Percentiles rank a stretch among this genome's conserved stretches.
phyloP scores from a whole-genome alignment of 2,888 invertebrate genomes.

The Nomada lathburiana region DNA sequence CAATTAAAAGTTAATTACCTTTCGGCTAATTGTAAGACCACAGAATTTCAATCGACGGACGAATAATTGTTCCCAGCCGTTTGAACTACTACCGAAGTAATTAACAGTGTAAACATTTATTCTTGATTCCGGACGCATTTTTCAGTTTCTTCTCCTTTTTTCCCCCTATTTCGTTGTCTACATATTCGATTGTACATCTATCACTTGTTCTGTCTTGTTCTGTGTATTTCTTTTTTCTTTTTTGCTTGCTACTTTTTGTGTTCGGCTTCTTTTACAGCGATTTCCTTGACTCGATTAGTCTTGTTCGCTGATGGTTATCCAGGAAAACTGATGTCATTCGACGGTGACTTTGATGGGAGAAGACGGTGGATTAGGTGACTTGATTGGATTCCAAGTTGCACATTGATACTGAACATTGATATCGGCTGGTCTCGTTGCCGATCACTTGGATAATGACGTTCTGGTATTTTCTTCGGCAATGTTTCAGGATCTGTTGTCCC shows the following conservation, averaged over 20 bases:
- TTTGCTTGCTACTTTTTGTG: too few species aligned
- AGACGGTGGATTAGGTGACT: not conserved
- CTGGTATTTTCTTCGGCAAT: not conserved
- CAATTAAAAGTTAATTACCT: slow-evolving; percentile 82
- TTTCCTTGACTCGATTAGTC: not conserved
- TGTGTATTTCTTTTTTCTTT: not conserved
- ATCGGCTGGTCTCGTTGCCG: not conserved
- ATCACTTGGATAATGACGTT: not conserved
- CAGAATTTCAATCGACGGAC: slow-evolving; percentile 80
- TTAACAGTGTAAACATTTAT: slow-evolving; percentile 73
- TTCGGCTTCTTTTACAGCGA: too few species aligned
- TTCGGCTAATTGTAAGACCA: slow-evolving; percentile 74
- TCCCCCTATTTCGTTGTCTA: not conserved
- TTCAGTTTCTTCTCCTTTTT: not conserved
- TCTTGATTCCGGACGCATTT: slow-evolving; percentile 47
- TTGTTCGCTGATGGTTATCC: not conserved
- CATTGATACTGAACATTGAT: too few species aligned
- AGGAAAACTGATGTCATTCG: slow-evolving; percentile 5
- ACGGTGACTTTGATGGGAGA: slow-evolving; percentile 24
- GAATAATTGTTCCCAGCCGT: slow-evolving; percentile 76
- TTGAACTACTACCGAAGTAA: slow-evolving; percentile 67
- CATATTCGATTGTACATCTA: too few species aligned
- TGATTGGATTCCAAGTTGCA: not conserved
- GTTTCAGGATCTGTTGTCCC: not conserved
- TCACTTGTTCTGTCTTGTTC: not conserved